Evolutionary conservation across 2,888 invertebrate genomes (phyloP).

Genomic region (Dryobotodes eremita): DNA sequence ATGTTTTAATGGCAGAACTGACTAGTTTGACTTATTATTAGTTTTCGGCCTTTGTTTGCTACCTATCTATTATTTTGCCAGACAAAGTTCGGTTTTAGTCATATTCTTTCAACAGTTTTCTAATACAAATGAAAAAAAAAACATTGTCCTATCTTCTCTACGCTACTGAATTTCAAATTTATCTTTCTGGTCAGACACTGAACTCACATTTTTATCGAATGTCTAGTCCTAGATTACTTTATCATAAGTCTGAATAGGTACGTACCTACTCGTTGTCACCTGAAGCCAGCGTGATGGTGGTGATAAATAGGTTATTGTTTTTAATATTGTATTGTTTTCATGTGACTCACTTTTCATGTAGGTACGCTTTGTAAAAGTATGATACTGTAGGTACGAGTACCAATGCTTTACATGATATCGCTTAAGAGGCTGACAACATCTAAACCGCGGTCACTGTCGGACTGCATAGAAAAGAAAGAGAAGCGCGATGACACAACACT

Average conservation of each 20-base stretch:
- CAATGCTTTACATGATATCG: too few relatives aligned
- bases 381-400: not conserved
- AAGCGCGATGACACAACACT: too few relatives aligned
- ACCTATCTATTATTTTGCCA: not conserved
- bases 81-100: not conserved
- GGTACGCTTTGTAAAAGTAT: not conserved
- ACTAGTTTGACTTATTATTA: not conserved
- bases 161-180: too few relatives aligned
- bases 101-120: not conserved
- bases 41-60: not conserved
- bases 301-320: not conserved
- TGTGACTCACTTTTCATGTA: not conserved
- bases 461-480: too few relatives aligned
- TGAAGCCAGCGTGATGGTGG: not conserved
- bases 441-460: too few relatives aligned
- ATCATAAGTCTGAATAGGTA: not conserved
- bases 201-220: not conserved
- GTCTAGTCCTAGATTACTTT: too few relatives aligned
- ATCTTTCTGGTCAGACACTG: not conserved
- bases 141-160: not conserved
- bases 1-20: not conserved
- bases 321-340: not conserved
- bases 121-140: not conserved
- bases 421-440: too few relatives aligned
- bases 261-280: not conserved